phyloP scores from a whole-genome alignment of 2,888 invertebrate genomes.

The Antheraea assamensis region DNA sequence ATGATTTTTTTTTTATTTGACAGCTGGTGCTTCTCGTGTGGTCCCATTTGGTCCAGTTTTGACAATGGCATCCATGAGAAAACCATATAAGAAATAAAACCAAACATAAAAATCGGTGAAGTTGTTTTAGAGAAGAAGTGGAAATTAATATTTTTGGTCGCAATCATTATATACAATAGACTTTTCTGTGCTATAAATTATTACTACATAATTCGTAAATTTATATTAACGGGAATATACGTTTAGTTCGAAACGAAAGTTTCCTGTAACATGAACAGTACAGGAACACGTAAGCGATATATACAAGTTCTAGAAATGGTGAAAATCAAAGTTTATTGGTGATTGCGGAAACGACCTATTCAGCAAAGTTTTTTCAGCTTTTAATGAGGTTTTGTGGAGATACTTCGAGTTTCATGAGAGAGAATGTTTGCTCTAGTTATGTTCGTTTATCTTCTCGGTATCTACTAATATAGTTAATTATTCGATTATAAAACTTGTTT shows the following conservation, averaged over 20 bases:
- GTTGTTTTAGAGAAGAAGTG: neutral
- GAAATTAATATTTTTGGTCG: no score
- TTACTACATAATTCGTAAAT: neutral
- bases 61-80: no score
- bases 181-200: neutral
- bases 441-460: neutral
- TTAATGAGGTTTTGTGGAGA: slow-evolving; percentile 4
- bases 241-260: neutral
- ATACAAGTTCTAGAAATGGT: slow-evolving; percentile 8
- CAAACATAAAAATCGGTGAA: neutral
- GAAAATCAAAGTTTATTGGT: slow-evolving; percentile 9
- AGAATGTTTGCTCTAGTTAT: neutral
- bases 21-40: no score
- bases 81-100: no score
- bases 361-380: slow-evolving; percentile 5
- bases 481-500: no score
- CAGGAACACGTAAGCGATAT: slow-evolving; percentile 2
- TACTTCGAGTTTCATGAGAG: neutral
- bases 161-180: neutral
- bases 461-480: neutral
- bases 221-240: neutral
- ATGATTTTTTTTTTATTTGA: no score
- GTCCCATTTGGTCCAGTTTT: no score
- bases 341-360: slow-evolving; percentile 8
- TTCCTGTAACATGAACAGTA: neutral